Evolutionary conservation across 2,797 vertebrate genomes (phyloP), one percentile per base, ranked within the genome.

Genomic region (Chromobotia macracanthus): DNA sequence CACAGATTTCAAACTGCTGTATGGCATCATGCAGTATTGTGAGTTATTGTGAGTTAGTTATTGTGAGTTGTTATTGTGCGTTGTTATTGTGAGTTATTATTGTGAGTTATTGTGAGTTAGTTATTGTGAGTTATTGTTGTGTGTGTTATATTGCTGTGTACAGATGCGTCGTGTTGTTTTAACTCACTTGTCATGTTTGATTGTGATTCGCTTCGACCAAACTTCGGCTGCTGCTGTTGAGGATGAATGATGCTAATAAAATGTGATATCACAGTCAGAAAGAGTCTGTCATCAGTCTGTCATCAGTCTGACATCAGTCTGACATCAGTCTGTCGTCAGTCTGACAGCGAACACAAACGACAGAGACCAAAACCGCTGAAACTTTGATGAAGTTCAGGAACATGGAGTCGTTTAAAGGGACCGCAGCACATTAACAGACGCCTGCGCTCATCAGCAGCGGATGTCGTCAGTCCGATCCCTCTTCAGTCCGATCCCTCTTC

Each of bases 331-430:
- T 3, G 23, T 11, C 44, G 2, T 7, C 1, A 11, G 0, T 23
- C 11, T 3, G 1, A n/a, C 50, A 5, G 48, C 66, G 9, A 38
- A 1, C 41, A 15, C 16, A 13, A 31, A 28, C 5, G 0, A 15
- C 12, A 13, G 23, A 63, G 23, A 48, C 16, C 0, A 18, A 48
- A 19, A 48, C 23, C 1, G 19, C 23, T 6, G 31, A 21, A 75
- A 66, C 63, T 75, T 75, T 56, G 50, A 75, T 28, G 0, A 55
- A 66, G 50, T 23, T 38, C 51, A n/a, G 16, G 51, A 55, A 75
- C 38, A 75, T 75, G 63, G 73, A 66, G 73, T 65, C 48, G 12
- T 12, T 75, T 75, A 75, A 75, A 75, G 73, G 73, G 63, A 15
- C 73, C 73, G 61, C 73, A 0, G 9, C 31, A 12, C 50, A 25